Evolutionary conservation across 1,140 invertebrate species (phyloP).

Genomic region (Thalassaphorura encarpata): DNA sequence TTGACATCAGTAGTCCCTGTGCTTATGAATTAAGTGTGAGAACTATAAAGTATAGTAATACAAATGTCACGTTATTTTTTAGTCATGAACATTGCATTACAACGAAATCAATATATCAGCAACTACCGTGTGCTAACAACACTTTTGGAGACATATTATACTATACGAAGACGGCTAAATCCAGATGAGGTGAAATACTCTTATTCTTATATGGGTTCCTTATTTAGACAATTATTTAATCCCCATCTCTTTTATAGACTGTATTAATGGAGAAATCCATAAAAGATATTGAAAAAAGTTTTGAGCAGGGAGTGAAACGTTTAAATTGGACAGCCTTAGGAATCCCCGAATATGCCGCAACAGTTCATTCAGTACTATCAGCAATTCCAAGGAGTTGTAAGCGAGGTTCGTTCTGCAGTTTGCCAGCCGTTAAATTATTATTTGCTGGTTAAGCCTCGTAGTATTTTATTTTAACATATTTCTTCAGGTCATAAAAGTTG

Average conservation of each 20-base stretch:
- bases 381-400: conserved; percentile 52
- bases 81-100: conserved; percentile 24
- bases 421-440: conserved; percentile 19
- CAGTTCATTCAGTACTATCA: conserved; percentile 39
- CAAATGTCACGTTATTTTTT: no score
- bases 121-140: conserved; percentile 2
- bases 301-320: conserved; percentile 65
- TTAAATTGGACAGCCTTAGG: conserved; percentile 74
- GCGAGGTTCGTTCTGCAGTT: conserved; percentile 46
- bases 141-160: conserved; percentile 25
- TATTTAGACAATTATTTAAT: not conserved
- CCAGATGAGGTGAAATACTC: conserved; percentile 12
- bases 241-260: conserved; percentile 37
- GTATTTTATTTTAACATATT: conserved; percentile 43
- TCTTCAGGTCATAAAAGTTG: conserved; percentile 65
- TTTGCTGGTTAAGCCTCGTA: conserved; percentile 34
- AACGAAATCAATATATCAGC: conserved; percentile 13
- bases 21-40: no score
- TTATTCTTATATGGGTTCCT: not conserved
- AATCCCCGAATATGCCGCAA: conserved; percentile 57
- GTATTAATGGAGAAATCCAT: conserved; percentile 56
- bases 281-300: conserved; percentile 59
- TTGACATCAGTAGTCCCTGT: no score
- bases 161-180: conserved; percentile 15
- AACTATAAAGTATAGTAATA: no score